Percentiles rank a stretch among this genome's conserved stretches.
These are phyloP conservation scores for Drosophila vallismaia DNA, from an alignment of 2,888 invertebrate species.

Conservation along the genomic window DNA sequence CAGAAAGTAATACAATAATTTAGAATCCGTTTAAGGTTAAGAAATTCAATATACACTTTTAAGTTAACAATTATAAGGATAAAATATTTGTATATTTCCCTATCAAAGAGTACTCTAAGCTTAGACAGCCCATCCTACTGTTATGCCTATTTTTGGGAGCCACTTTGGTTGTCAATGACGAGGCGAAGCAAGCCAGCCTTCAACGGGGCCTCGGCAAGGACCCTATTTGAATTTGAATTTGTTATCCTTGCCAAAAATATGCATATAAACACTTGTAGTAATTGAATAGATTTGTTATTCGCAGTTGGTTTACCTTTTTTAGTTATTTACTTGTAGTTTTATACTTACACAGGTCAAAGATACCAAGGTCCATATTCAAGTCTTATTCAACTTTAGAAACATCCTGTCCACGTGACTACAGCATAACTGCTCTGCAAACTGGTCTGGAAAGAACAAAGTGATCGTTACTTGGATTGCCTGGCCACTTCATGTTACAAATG, in stretches of 20 bases:
- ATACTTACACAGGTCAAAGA: slow-evolving; percentile 83
- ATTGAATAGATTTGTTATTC: slow-evolving; percentile 19
- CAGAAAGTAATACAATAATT: not conserved
- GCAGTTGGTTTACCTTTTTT: not conserved
- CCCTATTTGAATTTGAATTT: slow-evolving; percentile 34
- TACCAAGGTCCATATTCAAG: slow-evolving; percentile 83
- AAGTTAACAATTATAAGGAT: not conserved
- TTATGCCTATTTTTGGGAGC: slow-evolving; percentile 61
- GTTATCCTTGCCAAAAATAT: slow-evolving; percentile 33
- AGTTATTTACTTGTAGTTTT: not conserved
- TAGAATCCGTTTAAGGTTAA: not conserved
- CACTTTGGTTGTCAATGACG: slow-evolving; percentile 44
- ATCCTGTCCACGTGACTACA: slow-evolving; percentile 67
- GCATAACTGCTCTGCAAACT: slow-evolving; percentile 39
- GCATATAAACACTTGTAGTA: slow-evolving; percentile 27
- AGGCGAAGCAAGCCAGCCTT: slow-evolving; percentile 44
- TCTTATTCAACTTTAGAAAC: slow-evolving; percentile 53
- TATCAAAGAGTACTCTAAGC: slow-evolving; percentile 8
- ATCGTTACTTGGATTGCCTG: not conserved
- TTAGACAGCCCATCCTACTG: not conserved
- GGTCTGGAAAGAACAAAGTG: slow-evolving; percentile 30
- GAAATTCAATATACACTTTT: not conserved
- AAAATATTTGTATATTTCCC: not conserved
- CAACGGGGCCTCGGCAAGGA: slow-evolving; percentile 52
- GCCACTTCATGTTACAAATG: not conserved